Evolutionary conservation across 2,888 invertebrate species (phyloP).

Genomic region (Invenusta paracnida): DNA sequence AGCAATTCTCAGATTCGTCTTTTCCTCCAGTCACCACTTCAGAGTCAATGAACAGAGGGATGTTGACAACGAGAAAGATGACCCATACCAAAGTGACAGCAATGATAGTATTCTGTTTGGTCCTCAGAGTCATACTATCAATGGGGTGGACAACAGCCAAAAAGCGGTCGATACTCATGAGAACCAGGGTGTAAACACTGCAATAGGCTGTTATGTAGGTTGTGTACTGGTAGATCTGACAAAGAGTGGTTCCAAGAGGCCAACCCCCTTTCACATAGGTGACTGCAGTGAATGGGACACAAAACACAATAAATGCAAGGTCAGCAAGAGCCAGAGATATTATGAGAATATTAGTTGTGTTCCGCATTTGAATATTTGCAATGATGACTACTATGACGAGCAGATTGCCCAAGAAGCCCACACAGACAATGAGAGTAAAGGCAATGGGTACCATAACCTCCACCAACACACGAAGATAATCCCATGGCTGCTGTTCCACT

Average conservation of each 20-base stretch:
- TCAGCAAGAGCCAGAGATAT: slow-evolving; percentile 84
- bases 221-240: slow-evolving; percentile 82
- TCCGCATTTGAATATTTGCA: slow-evolving; percentile 82
- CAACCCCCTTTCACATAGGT: slow-evolving; percentile 81
- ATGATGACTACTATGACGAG: slow-evolving; percentile 81
- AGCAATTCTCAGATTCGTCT: slow-evolving; percentile 9
- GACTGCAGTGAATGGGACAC: slow-evolving; percentile 86
- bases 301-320: slow-evolving; percentile 81
- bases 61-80: slow-evolving; percentile 14
- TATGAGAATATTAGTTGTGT: slow-evolving; percentile 83
- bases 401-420: slow-evolving; percentile 82
- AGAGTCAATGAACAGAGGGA: slow-evolving; percentile 30
- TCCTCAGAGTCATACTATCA: slow-evolving; percentile 76
- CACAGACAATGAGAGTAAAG: slow-evolving; percentile 77
- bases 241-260: slow-evolving; percentile 85
- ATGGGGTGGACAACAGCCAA: slow-evolving; percentile 89
- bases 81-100: slow-evolving; percentile 75
- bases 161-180: slow-evolving; percentile 84
- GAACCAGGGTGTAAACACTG: slow-evolving; percentile 83
- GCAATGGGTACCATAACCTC: slow-evolving; percentile 63
- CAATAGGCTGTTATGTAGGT: slow-evolving; percentile 86
- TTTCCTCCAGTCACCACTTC: slow-evolving; percentile 5
- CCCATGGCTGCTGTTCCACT: background rate
- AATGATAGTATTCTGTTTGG: slow-evolving; percentile 73
- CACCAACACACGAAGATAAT: background rate